Evolutionary conservation across 2,797 vertebrate genomes (phyloP), one percentile per base, ranked within the genome.

Genomic region (Coregonus suidteri): DNA sequence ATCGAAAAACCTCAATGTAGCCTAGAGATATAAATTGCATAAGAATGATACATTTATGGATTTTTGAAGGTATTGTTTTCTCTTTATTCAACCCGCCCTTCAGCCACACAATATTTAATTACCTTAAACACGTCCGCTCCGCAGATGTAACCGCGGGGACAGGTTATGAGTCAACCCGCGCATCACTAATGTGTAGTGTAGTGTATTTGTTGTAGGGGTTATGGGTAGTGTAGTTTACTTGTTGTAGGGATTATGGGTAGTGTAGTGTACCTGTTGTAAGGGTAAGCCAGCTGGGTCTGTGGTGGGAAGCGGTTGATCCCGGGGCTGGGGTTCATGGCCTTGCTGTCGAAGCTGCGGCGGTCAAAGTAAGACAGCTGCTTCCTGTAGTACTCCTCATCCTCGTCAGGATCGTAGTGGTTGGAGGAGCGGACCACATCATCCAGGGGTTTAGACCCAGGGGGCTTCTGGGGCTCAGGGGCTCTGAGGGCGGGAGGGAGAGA

Each of bases 281-380:
- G 94, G 76, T 97, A 94, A 69, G 95, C 95, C 75, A 94, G 94
- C 86, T 96, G 96, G 69, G 96, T 81, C 74, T 93, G 94, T 52
- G 83, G 79, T 3, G 96, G 94, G 83, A 95, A 96, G 76, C 96
- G 97, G 88, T 92, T 94, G 79, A 95, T 85, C 85, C 95, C 89
- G 75, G 95, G 85, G 70, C 68, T 16, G 9, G 93, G 91, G 0
- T 90, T 83, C 67, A 95, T 90, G 31, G 96, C 94, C 87, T 99
- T 99, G 79, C 91, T 96, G 73, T 99, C 98, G 62, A 98, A 98
- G 89, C 94, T 97, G 71, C 98, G 95, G 18, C 97, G 96, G 80
- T 99, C 97, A 53, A 99, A 99, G 90, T 96, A 99, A 0, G 98
- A 99, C 83, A 99, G 93, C 91, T 99, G 98, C 82, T 99, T 99